A percentile compares a stretch with the other conserved stretches of the same genome.
Conservation (phyloP, 2,888 invertebrate species). For the Tuberolachnus salignus region DNA sequence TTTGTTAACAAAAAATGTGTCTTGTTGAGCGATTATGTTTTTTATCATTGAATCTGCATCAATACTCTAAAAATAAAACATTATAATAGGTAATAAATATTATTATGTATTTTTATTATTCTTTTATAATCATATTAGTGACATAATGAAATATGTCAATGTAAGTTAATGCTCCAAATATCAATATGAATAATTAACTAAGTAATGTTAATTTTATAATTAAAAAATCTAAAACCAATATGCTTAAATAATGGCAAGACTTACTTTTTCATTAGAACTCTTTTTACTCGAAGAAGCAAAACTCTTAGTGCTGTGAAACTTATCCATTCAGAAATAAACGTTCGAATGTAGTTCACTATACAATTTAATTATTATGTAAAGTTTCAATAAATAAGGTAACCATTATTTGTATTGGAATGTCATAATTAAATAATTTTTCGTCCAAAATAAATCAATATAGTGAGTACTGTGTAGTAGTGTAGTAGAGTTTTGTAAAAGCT, state of each 20-base stretch:
- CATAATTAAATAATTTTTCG: too few species aligned
- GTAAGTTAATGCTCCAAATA: background rate
- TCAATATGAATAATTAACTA: background rate
- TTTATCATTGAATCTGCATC: slow-evolving; percentile 60
- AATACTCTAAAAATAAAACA: slow-evolving; percentile 57
- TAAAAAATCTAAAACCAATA: background rate
- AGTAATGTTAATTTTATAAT: too few species aligned
- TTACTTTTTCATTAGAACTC: slow-evolving; percentile 34
- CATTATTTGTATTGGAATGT: too few species aligned
- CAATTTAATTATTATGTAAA: background rate
- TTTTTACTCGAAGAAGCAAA: slow-evolving; percentile 34
- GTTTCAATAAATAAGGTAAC: background rate
- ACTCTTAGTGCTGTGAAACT: background rate
- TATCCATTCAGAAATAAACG: slow-evolving; percentile 37
- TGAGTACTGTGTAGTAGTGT: too few species aligned
- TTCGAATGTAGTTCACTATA: background rate
- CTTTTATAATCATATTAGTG: background rate
- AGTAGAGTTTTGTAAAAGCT: too few species aligned
- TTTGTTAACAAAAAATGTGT: slow-evolving; percentile 41
- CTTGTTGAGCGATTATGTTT: slow-evolving; percentile 58
- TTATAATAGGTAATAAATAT: background rate
- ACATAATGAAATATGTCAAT: background rate
- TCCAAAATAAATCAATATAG: too few species aligned
- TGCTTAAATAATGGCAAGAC: background rate
- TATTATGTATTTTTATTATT: background rate